phyloP scores from a whole-genome alignment of 2,888 invertebrate species.

The Carabus problematicus region DNA sequence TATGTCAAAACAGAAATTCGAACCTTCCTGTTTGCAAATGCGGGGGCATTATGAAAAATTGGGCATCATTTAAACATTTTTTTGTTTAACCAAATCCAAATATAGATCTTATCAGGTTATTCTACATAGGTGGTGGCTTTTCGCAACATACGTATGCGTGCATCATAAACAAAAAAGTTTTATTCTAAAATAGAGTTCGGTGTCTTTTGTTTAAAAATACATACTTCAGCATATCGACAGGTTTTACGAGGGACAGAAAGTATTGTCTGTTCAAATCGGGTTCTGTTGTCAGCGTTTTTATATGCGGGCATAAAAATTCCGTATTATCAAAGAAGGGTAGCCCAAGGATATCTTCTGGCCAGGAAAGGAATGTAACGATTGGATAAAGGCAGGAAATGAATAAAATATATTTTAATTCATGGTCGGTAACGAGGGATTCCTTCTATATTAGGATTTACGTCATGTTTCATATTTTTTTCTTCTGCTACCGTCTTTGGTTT shows the following conservation, averaged over 20 bases:
- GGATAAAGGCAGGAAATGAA: constrained; percentile 20
- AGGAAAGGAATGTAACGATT: too few species aligned
- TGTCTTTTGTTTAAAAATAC: constrained; percentile 30
- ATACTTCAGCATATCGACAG: constrained; percentile 16
- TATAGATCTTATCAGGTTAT: too few species aligned
- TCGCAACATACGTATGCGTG: neutral
- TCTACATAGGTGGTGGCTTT: neutral
- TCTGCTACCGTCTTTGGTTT: too few species aligned
- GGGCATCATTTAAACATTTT: too few species aligned
- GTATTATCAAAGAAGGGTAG: neutral
- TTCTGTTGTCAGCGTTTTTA: constrained; percentile 12
- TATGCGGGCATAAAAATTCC: constrained; percentile 11
- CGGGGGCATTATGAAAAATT: too few species aligned
- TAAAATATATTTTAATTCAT: constrained; percentile 39
- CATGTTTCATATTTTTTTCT: too few species aligned
- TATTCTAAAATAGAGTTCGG: constrained; percentile 24
- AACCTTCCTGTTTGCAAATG: too few species aligned
- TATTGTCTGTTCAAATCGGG: neutral
- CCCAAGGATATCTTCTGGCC: too few species aligned
- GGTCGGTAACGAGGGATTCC: constrained; percentile 9
- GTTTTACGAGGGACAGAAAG: constrained; percentile 18
- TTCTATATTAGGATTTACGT: too few species aligned
- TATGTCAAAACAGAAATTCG: too few species aligned
- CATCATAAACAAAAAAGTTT: constrained; percentile 24
- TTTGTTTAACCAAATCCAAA: too few species aligned